A percentile compares a stretch with the other conserved stretches of the same genome.
Evolutionary conservation across 2,888 invertebrate genomes (phyloP).

Genomic region (Girardia tigrina): DNA sequence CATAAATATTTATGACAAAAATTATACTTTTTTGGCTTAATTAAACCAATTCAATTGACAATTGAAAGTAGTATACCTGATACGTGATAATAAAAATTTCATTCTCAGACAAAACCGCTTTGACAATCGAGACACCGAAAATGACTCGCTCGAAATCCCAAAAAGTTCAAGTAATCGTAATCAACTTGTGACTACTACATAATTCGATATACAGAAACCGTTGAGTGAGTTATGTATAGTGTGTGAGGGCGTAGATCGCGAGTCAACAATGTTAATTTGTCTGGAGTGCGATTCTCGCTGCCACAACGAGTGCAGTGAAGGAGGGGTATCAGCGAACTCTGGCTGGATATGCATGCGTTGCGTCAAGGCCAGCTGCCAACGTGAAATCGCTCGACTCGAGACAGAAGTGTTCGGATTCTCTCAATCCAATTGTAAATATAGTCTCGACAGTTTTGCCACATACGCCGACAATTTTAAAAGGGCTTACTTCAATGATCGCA

Average conservation of each 20-base stretch:
- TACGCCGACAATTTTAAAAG: conserved; percentile 98
- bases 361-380: conserved; percentile 57
- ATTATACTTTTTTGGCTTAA: too few relatives aligned
- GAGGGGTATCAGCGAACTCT: conserved; percentile 80
- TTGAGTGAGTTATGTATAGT: conserved; percentile 65
- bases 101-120: not conserved
- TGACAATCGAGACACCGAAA: not conserved
- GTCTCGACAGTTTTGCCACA: conserved; percentile 84
- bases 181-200: not conserved
- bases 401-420: conserved; percentile 71
- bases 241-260: conserved; percentile 79
- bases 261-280: conserved; percentile 83
- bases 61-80: too few relatives aligned
- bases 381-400: conserved; percentile 2
- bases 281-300: conserved; percentile 59
- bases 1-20: too few relatives aligned
- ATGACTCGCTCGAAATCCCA: not conserved
- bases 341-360: conserved; percentile 95
- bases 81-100: not conserved
- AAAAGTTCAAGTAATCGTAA: not conserved
- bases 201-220: not conserved
- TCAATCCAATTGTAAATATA: conserved; percentile 82
- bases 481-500: conserved; percentile 85
- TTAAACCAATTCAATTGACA: too few relatives aligned
- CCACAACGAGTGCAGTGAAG: conserved; percentile 88